These are phyloP conservation scores for Halcyon chelicuti DNA, from an alignment of 2,797 vertebrate species.

Conservation along the genomic window DNA sequence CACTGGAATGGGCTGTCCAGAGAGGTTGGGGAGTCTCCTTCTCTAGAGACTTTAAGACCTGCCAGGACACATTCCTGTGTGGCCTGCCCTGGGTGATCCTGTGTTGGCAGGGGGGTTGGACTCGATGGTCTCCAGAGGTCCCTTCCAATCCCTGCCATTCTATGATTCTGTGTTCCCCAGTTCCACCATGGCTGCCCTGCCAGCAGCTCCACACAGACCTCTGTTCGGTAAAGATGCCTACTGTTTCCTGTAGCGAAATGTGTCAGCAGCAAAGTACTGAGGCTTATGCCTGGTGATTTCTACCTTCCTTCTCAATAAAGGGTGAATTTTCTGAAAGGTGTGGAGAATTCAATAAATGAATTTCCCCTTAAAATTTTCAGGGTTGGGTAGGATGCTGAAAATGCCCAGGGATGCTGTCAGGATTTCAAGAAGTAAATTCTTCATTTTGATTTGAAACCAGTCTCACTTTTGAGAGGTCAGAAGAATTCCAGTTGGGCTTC, in stretches of 20 bases:
- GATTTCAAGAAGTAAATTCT: conserved; percentile 3
- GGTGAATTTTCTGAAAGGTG: background rate
- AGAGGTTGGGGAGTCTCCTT: too few relatives aligned
- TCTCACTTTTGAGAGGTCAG: background rate
- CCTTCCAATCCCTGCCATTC: too few relatives aligned
- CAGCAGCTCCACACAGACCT: fast-evolving
- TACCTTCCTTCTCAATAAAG: background rate
- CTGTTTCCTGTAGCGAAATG: background rate
- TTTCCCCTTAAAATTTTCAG: background rate
- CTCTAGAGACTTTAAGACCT: too few relatives aligned
- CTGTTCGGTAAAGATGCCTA: background rate
- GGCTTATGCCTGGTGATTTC: background rate
- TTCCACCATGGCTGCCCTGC: background rate
- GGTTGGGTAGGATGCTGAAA: background rate
- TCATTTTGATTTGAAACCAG: background rate
- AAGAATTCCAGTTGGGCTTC: conserved; percentile 1
- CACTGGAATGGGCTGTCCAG: too few relatives aligned
- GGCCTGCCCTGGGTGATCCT: too few relatives aligned
- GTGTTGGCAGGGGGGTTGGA: too few relatives aligned
- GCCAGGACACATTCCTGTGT: too few relatives aligned
- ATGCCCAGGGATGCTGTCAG: background rate
- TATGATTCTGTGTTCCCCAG: too few relatives aligned
- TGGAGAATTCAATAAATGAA: background rate
- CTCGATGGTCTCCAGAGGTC: too few relatives aligned
- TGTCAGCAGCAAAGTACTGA: background rate